Percentiles rank a stretch among this genome's conserved stretches.
Conservation (phyloP, 2,113 vertebrate species). For the Potamarius usumacintae region DNA sequence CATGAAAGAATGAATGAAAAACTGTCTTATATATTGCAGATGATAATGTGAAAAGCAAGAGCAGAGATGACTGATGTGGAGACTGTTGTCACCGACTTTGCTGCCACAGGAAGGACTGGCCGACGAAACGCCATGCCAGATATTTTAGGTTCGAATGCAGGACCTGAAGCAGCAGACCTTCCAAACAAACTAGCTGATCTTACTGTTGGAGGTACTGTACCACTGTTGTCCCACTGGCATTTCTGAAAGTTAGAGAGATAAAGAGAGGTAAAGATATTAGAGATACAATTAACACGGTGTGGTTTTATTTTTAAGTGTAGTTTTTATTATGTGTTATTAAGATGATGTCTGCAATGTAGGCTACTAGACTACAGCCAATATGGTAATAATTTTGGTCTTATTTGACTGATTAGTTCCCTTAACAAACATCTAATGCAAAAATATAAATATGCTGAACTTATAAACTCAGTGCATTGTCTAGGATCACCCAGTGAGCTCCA, state of each 20-base stretch:
- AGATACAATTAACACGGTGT: not conserved
- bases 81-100: conserved; percentile 78
- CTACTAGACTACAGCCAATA: not conserved
- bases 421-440: not conserved
- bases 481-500: not conserved
- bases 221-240: not conserved
- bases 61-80: conserved; percentile 88
- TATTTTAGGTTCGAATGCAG: conserved; percentile 74
- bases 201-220: conserved; percentile 73
- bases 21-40: conserved; percentile 59
- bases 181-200: conserved; percentile 78
- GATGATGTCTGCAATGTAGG: not conserved
- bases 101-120: conserved; percentile 80
- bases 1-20: not conserved
- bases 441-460: not conserved
- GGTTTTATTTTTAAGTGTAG: not conserved
- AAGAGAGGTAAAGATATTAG: not conserved
- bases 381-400: not conserved
- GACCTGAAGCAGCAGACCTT: conserved; percentile 72
- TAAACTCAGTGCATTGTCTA: not conserved
- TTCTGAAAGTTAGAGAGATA: not conserved
- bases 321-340: not conserved
- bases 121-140: conserved; percentile 85
- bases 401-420: not conserved
- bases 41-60: conserved; percentile 81